These are phyloP conservation scores for Entelurus aequoreus DNA, from an alignment of 2,113 vertebrate genomes.

Conservation along the genomic window DNA sequence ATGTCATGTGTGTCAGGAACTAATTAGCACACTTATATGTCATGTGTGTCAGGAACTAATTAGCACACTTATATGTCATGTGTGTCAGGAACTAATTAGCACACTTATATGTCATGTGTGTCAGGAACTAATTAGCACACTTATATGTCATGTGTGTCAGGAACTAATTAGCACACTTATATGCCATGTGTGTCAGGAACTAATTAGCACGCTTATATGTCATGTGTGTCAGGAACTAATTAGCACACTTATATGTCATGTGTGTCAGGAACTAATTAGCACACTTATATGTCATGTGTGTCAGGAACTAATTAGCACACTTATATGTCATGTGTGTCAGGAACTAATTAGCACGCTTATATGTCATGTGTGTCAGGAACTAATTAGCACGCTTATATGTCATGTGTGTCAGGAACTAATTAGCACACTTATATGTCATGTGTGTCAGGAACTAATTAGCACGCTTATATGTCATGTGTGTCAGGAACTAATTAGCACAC, in stretches of 20 bases:
- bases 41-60: constrained; percentile 22
- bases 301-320: constrained; percentile 27
- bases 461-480: too few species aligned
- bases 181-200: constrained; percentile 4
- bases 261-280: constrained; percentile 27
- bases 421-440: neutral
- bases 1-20: constrained; percentile 6
- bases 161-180: constrained; percentile 24
- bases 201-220: constrained; percentile 12
- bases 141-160: neutral
- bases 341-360: constrained; percentile 23
- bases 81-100: constrained; percentile 27
- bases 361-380: constrained; percentile 6
- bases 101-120: too few species aligned
- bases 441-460: constrained; percentile 27
- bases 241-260: neutral
- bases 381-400: constrained; percentile 12
- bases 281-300: too few species aligned
- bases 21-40: constrained; percentile 13
- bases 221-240: constrained; percentile 22
- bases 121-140: constrained; percentile 26
- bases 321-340: neutral
- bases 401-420: constrained; percentile 22
- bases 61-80: neutral
- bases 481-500: constrained; percentile 27